Evolutionary conservation across 2,888 invertebrate genomes (phyloP).

Genomic region (Sphinx pinastri): DNA sequence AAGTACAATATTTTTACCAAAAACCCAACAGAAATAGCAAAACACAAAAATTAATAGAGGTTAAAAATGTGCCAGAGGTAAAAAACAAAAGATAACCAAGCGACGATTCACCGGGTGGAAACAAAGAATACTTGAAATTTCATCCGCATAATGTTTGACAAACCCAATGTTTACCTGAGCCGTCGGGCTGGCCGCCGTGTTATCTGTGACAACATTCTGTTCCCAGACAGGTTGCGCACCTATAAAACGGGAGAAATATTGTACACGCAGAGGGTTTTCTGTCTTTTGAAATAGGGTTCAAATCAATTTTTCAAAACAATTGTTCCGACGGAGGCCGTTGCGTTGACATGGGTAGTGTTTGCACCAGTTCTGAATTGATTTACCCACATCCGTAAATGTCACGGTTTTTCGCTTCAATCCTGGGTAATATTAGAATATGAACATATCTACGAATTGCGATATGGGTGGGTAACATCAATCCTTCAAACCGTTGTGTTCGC

Average conservation of each 20-base stretch:
- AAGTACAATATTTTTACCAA: neutral
- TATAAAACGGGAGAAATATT: slow-evolving; percentile 59
- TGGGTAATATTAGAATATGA: slow-evolving; percentile 57
- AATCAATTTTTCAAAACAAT: slow-evolving; percentile 74
- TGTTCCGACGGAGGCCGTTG: slow-evolving; percentile 41
- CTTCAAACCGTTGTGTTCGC: slow-evolving; percentile 29
- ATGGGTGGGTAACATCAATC: slow-evolving; percentile 27
- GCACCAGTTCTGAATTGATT: slow-evolving; percentile 70
- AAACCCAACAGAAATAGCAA: slow-evolving; percentile 22
- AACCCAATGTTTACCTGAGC: slow-evolving; percentile 70
- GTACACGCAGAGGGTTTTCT: slow-evolving; percentile 60
- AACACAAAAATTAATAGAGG: slow-evolving; percentile 31
- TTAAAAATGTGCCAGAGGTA: slow-evolving; percentile 33
- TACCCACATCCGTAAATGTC: slow-evolving; percentile 78
- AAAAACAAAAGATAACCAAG: slow-evolving; percentile 38
- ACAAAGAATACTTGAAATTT: slow-evolving; percentile 71
- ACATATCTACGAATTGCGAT: slow-evolving; percentile 43
- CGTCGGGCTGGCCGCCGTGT: slow-evolving; percentile 62
- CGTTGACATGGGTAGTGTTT: slow-evolving; percentile 75
- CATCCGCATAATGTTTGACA: slow-evolving; percentile 73
- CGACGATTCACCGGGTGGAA: slow-evolving; percentile 45
- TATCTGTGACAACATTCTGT: slow-evolving; percentile 69
- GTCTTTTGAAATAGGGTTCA: slow-evolving; percentile 64
- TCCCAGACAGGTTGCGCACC: slow-evolving; percentile 46
- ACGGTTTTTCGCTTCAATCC: slow-evolving; percentile 60